Conservation (phyloP, 2,888 invertebrate genomes). For the Rhaphigaster nebulosa region DNA sequence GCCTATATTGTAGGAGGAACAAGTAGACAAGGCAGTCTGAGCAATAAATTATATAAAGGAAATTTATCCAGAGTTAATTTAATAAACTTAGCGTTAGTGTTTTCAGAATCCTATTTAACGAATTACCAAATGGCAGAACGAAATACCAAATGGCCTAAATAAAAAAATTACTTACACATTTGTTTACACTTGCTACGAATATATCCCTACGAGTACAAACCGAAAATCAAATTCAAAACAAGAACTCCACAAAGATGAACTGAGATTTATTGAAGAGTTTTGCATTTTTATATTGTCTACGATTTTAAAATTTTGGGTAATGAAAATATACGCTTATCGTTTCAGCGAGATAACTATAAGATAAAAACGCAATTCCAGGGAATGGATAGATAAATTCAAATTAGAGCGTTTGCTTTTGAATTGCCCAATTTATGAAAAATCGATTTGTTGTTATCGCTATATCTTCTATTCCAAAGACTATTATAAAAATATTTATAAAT, state of each 20-base stretch:
- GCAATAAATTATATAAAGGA: neutral
- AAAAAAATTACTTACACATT: too few species aligned
- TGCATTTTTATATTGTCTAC: neutral
- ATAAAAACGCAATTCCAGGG: neutral
- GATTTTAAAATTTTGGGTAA: neutral
- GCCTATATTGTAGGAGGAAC: neutral
- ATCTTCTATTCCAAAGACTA: too few species aligned
- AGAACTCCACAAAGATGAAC: neutral
- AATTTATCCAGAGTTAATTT: neutral
- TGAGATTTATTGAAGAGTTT: too few species aligned
- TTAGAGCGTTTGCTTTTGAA: neutral
- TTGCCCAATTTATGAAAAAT: neutral
- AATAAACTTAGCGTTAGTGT: too few species aligned
- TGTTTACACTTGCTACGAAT: too few species aligned
- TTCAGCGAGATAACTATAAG: neutral
- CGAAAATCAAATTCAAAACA: neutral
- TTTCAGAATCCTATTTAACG: too few species aligned
- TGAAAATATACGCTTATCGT: neutral
- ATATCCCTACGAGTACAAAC: too few species aligned
- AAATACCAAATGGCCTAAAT: too few species aligned
- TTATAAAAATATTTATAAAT: too few species aligned
- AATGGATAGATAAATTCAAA: neutral
- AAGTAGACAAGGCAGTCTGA: neutral
- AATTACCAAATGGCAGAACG: too few species aligned
- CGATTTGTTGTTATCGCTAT: too few species aligned